Evolutionary conservation across 2,113 vertebrate genomes (phyloP), one percentile per base, ranked within the genome.

Genomic region (Ophthalmolycus amberensis): DNA sequence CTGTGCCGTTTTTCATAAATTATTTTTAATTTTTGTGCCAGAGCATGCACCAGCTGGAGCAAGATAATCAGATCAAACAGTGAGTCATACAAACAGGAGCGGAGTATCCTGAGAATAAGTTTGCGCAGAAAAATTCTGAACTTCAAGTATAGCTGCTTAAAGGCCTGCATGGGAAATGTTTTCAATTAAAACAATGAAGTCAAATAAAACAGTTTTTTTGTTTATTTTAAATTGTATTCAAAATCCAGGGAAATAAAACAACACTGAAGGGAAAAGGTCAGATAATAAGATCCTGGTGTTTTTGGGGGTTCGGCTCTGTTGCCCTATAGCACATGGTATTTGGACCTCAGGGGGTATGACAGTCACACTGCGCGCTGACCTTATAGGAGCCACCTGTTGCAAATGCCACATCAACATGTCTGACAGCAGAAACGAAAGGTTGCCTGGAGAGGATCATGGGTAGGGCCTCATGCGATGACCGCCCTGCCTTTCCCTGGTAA

Each of bases 401-500:
- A 94, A 93, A 94, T 94, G 89, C 79, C 92, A 94, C 90, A 94
- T 93, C 92, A 92, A 71, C 91, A 93, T 91, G 84, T 85, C 86
- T 93, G 87, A 62, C 80, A 87, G 79, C 62, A 75, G 81, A 66
- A 84, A 85, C 67, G 84, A 84, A 83, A 77, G 71, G 63, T 86
- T 84, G 67, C 72, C 78, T 79, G 77, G 56, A 74, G 82, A 87
- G 71, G 71, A 87, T 84, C 77, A 81, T 63, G 81, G 77, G 67
- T 66, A 73, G 74, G 71, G 42, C 79, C 79, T 84, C 85, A 74
- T 79, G 59, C 42, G 6, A 85, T 65, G 62, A 80, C 54, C 72
- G 63, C 38, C 64, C 67, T 72, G 75, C 46, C 40, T 76, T 77
- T 79, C 18, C 52, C 25, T 65, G 75, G 80, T 69, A 76, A 72